Conservation (phyloP, 2,888 invertebrate genomes). For the Polyploca ridens region DNA sequence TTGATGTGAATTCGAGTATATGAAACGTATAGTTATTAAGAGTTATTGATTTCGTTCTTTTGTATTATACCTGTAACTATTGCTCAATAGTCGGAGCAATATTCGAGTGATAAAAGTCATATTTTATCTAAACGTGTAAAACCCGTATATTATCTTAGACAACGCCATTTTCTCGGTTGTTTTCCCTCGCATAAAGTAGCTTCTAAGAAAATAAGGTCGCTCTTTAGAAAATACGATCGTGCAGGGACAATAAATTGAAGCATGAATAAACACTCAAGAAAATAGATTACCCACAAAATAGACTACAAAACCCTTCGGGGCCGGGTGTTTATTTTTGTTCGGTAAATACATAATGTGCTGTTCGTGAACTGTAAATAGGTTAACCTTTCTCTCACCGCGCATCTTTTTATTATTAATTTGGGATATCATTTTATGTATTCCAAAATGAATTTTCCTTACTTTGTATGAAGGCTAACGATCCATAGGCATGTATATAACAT, state of each 20-base stretch:
- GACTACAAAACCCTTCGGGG: conserved; percentile 12
- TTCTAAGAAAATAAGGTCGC: conserved; percentile 59
- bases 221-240: conserved; percentile 63
- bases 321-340: conserved; percentile 26
- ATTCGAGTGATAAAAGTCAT: conserved; percentile 31
- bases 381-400: conserved; percentile 4
- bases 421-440: conserved; percentile 1
- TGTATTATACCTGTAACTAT: too few relatives aligned
- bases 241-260: conserved; percentile 62
- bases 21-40: too few relatives aligned
- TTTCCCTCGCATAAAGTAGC: conserved; percentile 55
- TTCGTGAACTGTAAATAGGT: conserved; percentile 3
- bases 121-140: conserved; percentile 35
- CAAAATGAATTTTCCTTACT: not conserved
- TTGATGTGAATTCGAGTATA: too few relatives aligned
- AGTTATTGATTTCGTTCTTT: too few relatives aligned
- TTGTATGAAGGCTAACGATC: not conserved
- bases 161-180: conserved; percentile 50
- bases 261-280: conserved; percentile 62
- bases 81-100: conserved; percentile 12
- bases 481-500: not conserved
- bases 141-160: conserved; percentile 50
- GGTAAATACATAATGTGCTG: conserved; percentile 17
- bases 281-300: conserved; percentile 50
- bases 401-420: conserved; percentile 7